These are phyloP conservation scores for Esox masquinongy DNA, from an alignment of 2,797 vertebrate species.

Conservation along the genomic window DNA sequence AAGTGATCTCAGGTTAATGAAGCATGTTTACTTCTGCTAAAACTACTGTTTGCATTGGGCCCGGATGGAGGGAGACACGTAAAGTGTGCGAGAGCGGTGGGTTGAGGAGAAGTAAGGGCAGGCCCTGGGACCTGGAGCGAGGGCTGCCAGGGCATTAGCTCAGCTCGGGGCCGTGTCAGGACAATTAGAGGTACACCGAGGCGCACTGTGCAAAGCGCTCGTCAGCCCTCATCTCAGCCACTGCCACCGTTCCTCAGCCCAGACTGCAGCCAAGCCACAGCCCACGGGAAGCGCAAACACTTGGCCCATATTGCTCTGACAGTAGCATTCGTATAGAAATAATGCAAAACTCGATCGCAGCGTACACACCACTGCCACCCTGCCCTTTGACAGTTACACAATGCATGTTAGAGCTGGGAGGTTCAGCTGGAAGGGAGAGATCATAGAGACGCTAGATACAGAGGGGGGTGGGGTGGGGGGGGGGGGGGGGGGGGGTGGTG, in stretches of 20 bases:
- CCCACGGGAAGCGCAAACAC: conserved; percentile 87
- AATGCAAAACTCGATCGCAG: conserved; percentile 92
- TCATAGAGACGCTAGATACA: conserved; percentile 26
- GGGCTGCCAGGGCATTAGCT: conserved; percentile 74
- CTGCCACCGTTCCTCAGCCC: conserved; percentile 57
- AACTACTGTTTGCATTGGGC: conserved; percentile 5
- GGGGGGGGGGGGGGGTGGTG: background rate
- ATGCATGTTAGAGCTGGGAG: conserved; percentile 1
- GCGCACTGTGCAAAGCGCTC: conserved; percentile 79
- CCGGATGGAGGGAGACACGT: conserved; percentile 41
- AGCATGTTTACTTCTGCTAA: conserved; percentile 5
- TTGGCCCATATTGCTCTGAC: conserved; percentile 95
- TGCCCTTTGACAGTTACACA: conserved; percentile 19
- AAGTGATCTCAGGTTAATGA: conserved; percentile 10
- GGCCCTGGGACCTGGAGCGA: conserved; percentile 61
- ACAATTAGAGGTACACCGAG: conserved; percentile 85
- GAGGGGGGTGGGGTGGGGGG: conserved; percentile 27
- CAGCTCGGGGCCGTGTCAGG: conserved; percentile 80
- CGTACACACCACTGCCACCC: conserved; percentile 81
- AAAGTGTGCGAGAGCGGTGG: conserved; percentile 55
- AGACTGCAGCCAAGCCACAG: conserved; percentile 77
- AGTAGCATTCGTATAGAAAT: conserved; percentile 96
- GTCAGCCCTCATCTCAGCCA: conserved; percentile 86
- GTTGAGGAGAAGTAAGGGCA: conserved; percentile 27
- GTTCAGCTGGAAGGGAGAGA: conserved; percentile 31